Base-by-base conservation (phyloP, 2,113 vertebrate species). In the Nestor notabilis region DNA sequence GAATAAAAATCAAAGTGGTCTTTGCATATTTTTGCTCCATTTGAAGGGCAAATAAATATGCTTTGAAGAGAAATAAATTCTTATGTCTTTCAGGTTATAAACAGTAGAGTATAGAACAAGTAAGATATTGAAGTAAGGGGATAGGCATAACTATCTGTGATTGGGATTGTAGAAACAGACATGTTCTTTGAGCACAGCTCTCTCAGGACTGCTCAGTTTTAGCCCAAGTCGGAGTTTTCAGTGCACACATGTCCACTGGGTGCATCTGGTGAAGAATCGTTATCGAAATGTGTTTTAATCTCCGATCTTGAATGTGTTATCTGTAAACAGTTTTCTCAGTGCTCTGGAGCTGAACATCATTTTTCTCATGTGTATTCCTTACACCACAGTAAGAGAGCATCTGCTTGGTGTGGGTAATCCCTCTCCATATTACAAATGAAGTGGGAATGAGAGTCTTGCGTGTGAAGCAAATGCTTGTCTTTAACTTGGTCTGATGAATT, bases 1-100 rank as follows among this genome's bases (percentile, higher is more conserved):
- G 68, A 89, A 83, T 92, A 92, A 93, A 94, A 96, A 90, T 93
- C 60, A 77, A 79, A 91, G 91, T 93, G 61, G 17, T 60, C 39
- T 89, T 92, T 47, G 47, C 72, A 19, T 95, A 75, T 46, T 95
- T 94, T 95, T 89, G 52, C 43, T 94, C 68, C 25, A 68, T 92
- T 89, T 74, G 49, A 77, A 86, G 55, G 64, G 31, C 55, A 90
- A 81, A 70, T 58, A 90, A 75, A 87, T 75, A 17, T 11, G 2
- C 56, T 93, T 49, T 56, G 77, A 83, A 65, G n/a, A 71, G 43
- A 90, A 68, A 86, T 68, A 68, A 52, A 13, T 65, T 3, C 33
- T 7, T 64, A 37, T 68, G 17, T 82, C 11, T 90, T 86, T 81
- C 39, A 78, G 29, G 17, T 90, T 93, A 35, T 71, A 87, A 84